phyloP scores from a whole-genome alignment of 2,797 vertebrate genomes.

The Scomberomorus guttatus region DNA sequence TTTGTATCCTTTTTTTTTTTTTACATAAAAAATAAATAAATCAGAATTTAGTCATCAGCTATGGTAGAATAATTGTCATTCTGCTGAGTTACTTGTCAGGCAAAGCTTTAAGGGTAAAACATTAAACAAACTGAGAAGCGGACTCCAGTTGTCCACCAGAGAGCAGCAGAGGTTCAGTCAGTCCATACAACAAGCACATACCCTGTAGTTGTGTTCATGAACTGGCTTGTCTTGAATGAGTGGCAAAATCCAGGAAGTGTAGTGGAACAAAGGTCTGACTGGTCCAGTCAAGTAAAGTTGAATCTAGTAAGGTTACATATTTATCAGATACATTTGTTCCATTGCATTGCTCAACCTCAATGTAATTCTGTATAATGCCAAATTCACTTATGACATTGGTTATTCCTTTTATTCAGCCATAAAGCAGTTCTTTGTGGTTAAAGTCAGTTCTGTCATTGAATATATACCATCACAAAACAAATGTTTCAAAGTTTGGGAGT shows the following conservation, averaged over 20 bases:
- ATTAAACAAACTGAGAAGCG: background rate
- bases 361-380: background rate
- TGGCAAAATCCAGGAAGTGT: constrained; percentile 48
- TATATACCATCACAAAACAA: constrained; percentile 1
- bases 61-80: background rate
- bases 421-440: background rate
- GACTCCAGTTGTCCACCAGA: constrained; percentile 72
- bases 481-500: background rate
- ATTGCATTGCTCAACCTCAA: background rate
- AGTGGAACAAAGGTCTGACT: constrained; percentile 28
- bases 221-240: constrained; percentile 38
- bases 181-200: background rate
- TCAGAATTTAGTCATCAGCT: background rate
- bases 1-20: background rate
- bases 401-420: background rate
- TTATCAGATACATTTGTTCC: background rate
- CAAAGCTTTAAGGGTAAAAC: background rate
- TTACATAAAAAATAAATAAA: background rate
- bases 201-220: constrained; percentile 17
- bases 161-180: constrained; percentile 73
- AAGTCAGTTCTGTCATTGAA: background rate
- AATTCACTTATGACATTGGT: background rate
- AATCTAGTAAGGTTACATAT: background rate
- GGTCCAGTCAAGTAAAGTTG: constrained; percentile 6
- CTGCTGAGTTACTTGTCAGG: background rate